A percentile compares a stretch with the other conserved stretches of the same genome.
These are phyloP conservation scores for Vesta saturnalis DNA, from an alignment of 2,888 invertebrate species.

Conservation along the genomic window DNA sequence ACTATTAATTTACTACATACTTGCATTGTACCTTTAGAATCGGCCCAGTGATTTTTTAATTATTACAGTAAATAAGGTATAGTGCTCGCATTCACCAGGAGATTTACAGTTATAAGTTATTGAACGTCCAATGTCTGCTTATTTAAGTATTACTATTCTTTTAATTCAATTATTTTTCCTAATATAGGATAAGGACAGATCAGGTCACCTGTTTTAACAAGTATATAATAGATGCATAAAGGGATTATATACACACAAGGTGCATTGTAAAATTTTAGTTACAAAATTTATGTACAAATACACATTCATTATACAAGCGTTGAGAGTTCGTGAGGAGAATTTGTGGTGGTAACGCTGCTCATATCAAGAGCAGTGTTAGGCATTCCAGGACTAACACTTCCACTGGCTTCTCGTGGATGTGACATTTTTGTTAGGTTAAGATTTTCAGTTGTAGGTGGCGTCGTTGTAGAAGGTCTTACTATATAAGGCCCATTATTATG, in stretches of 20 bases:
- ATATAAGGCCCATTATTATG: constrained; percentile 66
- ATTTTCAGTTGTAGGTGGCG: constrained; percentile 62
- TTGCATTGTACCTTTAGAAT: too few species aligned
- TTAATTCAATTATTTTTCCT: constrained; percentile 23
- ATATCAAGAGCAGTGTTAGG: constrained; percentile 67
- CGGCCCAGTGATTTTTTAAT: too few species aligned
- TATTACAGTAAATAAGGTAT: too few species aligned
- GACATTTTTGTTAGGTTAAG: constrained; percentile 54
- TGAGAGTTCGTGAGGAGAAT: constrained; percentile 74
- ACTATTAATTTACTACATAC: background rate
- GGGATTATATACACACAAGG: constrained; percentile 1
- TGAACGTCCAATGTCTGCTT: constrained; percentile 16
- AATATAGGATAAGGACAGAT: constrained; percentile 28
- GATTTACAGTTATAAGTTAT: too few species aligned
- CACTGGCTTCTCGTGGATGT: constrained; percentile 66
- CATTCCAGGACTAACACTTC: constrained; percentile 72
- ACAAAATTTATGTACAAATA: constrained; percentile 2
- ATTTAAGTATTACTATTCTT: constrained; percentile 22
- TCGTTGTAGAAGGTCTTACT: constrained; percentile 71
- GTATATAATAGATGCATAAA: background rate
- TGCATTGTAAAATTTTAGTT: constrained; percentile 8
- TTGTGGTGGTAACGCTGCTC: constrained; percentile 72
- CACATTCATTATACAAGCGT: constrained; percentile 70
- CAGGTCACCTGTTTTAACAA: constrained; percentile 28
- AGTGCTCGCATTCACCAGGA: too few species aligned